These are phyloP conservation scores for Musca domestica DNA, from an alignment of 1,140 invertebrate species.

Conservation along the genomic window DNA sequence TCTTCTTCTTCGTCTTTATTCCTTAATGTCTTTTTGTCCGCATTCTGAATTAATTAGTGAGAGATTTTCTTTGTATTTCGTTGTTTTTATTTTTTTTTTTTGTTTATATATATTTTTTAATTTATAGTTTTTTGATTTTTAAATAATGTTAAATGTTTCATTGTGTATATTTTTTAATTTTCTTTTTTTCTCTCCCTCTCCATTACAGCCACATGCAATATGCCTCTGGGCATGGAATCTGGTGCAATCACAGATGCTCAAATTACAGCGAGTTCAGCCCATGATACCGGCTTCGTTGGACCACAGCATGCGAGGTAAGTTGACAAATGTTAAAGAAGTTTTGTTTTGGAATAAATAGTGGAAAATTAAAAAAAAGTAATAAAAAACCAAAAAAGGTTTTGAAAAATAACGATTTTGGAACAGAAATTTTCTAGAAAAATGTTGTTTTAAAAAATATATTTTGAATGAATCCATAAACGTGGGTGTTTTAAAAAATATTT, in stretches of 20 bases:
- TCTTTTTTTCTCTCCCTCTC: slow-evolving; percentile 14
- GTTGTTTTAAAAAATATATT: too few relatives aligned
- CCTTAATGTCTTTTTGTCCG: not conserved
- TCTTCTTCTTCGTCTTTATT: not conserved
- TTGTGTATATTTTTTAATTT: not conserved
- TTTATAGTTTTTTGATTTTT: slow-evolving; percentile 8
- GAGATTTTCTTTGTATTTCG: not conserved
- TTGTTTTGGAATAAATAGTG: not conserved
- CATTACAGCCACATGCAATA: slow-evolving; percentile 74
- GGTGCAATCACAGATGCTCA: slow-evolving; percentile 82
- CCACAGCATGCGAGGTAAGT: slow-evolving; percentile 87
- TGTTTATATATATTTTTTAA: not conserved
- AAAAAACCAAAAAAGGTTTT: slow-evolving; percentile 26
- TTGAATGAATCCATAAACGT: too few relatives aligned
- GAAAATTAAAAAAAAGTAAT: slow-evolving; percentile 46
- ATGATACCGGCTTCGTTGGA: slow-evolving; percentile 85
- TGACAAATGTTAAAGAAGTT: too few relatives aligned
- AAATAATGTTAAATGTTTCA: slow-evolving; percentile 3
- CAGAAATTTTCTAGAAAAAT: not conserved
- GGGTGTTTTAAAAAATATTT: too few relatives aligned
- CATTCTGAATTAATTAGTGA: slow-evolving; percentile 9
- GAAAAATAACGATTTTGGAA: not conserved
- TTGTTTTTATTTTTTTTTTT: not conserved
- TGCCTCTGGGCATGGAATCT: slow-evolving; percentile 87
- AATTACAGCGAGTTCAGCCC: slow-evolving; percentile 85